Percentiles rank a stretch among this genome's conserved stretches.
Evolutionary conservation across 2,888 invertebrate species (phyloP).

Genomic region (Argyresthia goedartella): DNA sequence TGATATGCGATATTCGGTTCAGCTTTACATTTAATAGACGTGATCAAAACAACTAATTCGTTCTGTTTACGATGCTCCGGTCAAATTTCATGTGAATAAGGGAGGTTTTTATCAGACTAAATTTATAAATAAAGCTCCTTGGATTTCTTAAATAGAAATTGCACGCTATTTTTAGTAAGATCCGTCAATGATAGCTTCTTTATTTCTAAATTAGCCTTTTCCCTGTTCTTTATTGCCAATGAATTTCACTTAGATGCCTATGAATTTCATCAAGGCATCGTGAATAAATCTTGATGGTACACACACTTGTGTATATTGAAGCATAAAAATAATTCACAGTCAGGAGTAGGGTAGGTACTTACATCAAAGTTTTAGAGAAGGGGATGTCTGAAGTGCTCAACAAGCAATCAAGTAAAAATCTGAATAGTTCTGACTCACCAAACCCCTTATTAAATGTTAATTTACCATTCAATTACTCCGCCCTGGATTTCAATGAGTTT

Average conservation of each 20-base stretch:
- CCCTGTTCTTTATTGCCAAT: conserved; percentile 28
- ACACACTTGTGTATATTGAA: conserved; percentile 43
- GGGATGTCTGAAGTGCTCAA: conserved; percentile 65
- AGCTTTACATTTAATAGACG: conserved; percentile 20
- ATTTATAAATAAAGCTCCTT: no score
- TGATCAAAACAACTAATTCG: neutral
- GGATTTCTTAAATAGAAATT: no score
- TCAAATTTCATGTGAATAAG: neutral
- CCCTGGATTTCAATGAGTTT: conserved; percentile 61
- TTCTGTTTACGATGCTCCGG: neutral
- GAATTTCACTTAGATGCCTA: conserved; percentile 40
- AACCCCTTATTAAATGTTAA: conserved; percentile 69
- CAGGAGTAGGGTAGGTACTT: conserved; percentile 46
- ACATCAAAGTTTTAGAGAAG: conserved; percentile 63
- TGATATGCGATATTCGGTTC: conserved; percentile 33
- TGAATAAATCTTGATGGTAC: conserved; percentile 42
- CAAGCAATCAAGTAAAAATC: conserved; percentile 70
- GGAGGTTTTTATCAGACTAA: neutral
- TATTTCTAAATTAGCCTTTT: no score
- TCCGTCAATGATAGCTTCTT: no score
- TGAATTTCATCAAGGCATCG: conserved; percentile 54
- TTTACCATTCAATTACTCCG: conserved; percentile 64
- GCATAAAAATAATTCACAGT: conserved; percentile 67
- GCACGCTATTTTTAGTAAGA: no score
- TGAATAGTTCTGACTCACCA: conserved; percentile 64